These are phyloP conservation scores for Sinhomidia bicolor DNA, from an alignment of 2,888 invertebrate genomes.

Conservation along the genomic window DNA sequence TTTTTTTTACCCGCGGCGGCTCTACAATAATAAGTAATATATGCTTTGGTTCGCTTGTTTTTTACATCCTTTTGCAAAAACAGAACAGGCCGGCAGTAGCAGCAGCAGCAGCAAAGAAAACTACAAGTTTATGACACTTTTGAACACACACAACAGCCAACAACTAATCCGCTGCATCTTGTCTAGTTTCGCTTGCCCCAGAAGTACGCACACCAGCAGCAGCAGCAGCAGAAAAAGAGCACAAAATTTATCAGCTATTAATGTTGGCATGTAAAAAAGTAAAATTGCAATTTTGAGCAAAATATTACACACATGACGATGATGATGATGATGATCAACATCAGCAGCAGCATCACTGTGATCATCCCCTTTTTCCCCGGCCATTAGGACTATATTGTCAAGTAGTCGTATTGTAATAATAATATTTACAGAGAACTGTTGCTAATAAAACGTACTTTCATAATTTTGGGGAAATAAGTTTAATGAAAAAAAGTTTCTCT, in stretches of 20 bases:
- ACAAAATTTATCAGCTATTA: too few relatives aligned
- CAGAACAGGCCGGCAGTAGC: too few relatives aligned
- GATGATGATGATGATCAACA: neutral
- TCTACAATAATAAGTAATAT: too few relatives aligned
- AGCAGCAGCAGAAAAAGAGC: too few relatives aligned
- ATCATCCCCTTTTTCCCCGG: neutral
- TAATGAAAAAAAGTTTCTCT: neutral
- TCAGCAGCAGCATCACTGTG: neutral
- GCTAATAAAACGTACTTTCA: neutral
- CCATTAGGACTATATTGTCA: too few relatives aligned
- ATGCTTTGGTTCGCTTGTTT: too few relatives aligned
- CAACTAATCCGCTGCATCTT: slow-evolving; percentile 4
- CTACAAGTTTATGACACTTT: slow-evolving; percentile 54
- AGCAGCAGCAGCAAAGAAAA: too few relatives aligned
- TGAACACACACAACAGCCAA: slow-evolving; percentile 31
- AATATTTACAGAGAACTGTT: neutral
- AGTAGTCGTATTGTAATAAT: too few relatives aligned
- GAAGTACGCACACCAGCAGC: neutral
- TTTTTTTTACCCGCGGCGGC: too few relatives aligned
- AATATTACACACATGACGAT: neutral
- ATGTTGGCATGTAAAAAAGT: neutral
- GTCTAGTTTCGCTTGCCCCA: neutral
- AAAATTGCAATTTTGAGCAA: slow-evolving; percentile 19
- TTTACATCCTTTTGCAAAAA: too few relatives aligned
- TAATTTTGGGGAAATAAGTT: neutral